Evolutionary conservation across 2,888 invertebrate species (phyloP).

Genomic region (Drosophila kambysellisi): DNA sequence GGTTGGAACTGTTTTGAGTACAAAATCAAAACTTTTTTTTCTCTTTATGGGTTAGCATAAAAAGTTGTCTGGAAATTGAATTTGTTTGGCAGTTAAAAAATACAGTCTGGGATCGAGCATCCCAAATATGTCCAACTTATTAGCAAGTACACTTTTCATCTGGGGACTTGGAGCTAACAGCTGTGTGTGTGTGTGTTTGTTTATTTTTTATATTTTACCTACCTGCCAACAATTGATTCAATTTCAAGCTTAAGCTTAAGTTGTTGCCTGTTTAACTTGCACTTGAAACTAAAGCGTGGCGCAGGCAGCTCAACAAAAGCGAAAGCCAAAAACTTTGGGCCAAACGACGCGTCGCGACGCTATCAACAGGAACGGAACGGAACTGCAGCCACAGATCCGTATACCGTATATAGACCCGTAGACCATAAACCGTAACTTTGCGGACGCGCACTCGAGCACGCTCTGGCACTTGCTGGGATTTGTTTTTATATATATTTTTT

Average conservation of each 20-base stretch:
- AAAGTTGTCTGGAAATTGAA: slow-evolving; percentile 71
- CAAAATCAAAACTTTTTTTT: slow-evolving; percentile 48
- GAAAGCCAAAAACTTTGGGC: slow-evolving; percentile 56
- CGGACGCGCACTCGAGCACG: slow-evolving; percentile 63
- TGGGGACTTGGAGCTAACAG: background rate
- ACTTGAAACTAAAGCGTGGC: slow-evolving; percentile 38
- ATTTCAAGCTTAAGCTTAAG: slow-evolving; percentile 31
- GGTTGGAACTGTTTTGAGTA: slow-evolving; percentile 45
- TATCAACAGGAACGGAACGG: slow-evolving; percentile 13
- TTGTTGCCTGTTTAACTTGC: slow-evolving; percentile 45
- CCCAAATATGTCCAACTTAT: slow-evolving; percentile 60
- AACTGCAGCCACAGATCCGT: slow-evolving; percentile 22
- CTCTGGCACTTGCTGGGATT: slow-evolving; percentile 61
- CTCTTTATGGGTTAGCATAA: slow-evolving; percentile 48
- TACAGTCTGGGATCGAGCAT: slow-evolving; percentile 29
- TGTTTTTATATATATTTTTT: slow-evolving; percentile 25
- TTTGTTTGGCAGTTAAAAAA: slow-evolving; percentile 56
- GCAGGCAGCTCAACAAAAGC: slow-evolving; percentile 51
- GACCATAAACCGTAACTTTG: slow-evolving; percentile 26
- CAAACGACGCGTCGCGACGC: slow-evolving; percentile 27
- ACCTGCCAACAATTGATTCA: slow-evolving; percentile 50
- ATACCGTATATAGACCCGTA: slow-evolving; percentile 4
- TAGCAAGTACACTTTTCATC: slow-evolving; percentile 45
- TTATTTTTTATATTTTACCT: slow-evolving; percentile 27
- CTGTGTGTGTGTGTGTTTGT: background rate